Base-by-base conservation (phyloP, 2,888 invertebrate genomes). In the Sipha maydis region DNA sequence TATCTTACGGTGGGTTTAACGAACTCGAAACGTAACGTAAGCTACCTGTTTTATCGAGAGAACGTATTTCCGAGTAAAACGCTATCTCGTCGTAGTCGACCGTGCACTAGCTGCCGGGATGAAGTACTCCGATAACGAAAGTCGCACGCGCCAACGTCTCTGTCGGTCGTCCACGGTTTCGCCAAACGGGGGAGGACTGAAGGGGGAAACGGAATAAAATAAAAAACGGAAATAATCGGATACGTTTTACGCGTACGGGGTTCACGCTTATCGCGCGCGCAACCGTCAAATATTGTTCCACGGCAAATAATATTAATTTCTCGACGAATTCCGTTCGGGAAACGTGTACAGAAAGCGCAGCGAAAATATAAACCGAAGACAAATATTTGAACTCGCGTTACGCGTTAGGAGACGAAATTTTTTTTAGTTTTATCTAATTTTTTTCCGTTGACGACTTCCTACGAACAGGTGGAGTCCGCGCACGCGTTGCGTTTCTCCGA, bases 41-140 rank as follows among this genome's bases (percentile, higher is more conserved):
- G 61, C 7, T 85, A 77, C 77, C 77, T 28, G 67, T 41, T 85
- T 77, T 67, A 31, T 77, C 77, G 11, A 17, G 85, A 31, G 67
- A 85, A 77, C 67, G 77, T 77, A 48, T 48, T 85, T 69, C 69
- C 19, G 31, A 48, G 71, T 34, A 79, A 83, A 84, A 85, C 54
- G 19, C 71, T 54, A 79, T 85, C 48, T 31, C 21, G 69, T n/a
- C 41, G 38, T 21, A n/a, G 69, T 9, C 61, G 1, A 41, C 41
- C 61, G 61, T 61, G 25, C 25, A 25, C 56, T 4, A 1, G 4
- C 61, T 61, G 4, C 61, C 25, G 5, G 61, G 61, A 7, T 7
- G 54, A 73, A 31, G 73, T 82, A 48, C 21, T 83, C 25, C 17
- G 71, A 83, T 75, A 28, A 75, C 83, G n/a, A 11, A 38, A 75